Evolutionary conservation across 1,140 invertebrate species (phyloP), one percentile per base, ranked within the genome.

Genomic region (Scaptodrosophila lebanonensis): DNA sequence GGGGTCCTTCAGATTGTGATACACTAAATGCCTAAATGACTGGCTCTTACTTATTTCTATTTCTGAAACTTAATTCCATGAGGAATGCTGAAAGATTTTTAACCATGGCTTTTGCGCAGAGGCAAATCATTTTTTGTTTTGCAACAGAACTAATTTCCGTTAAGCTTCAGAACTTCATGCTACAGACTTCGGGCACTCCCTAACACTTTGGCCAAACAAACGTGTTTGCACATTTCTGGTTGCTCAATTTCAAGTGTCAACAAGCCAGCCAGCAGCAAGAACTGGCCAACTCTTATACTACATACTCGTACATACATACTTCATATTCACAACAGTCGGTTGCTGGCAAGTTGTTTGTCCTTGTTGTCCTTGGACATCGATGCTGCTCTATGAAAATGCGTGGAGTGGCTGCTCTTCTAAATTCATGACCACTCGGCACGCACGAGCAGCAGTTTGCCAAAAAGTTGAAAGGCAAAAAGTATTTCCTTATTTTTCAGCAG

Each of bases 241-340:
- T 79, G 73, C 73, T 79, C 73, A 79, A 79, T 79, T 79, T 82
- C 73, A 66, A 82, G 61, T 82, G 73, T 82, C 73, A 79, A 82
- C 75, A 79, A 62, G 52, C 65, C 67, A 69, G 73, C 45, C 63
- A 70, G 58, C 58, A 66, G 58, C 66, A 70, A n/a, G n/a, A 30
- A 62, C 52, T 30, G 33, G 25, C 20, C 50, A 29, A 27, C 29
- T 38, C 67, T 49, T 42, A 39, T 13, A n/a, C n/a, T n/a, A 51
- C 48, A 48, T 43, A 49, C 52, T 44, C 44, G 27, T 15, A 13
- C 51, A 47, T 11, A 39, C 16, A 30, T 11, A 18, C 15, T n/a
- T n/a, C n/a, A n/a, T 25, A 8, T 25, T 3, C 3, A 25, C 22
- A 4, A 17, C 27, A 49, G 3, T 13, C 44, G 13, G 25, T 40